These are phyloP conservation scores for Malurus elegans DNA, from an alignment of 2,113 vertebrate species.

Conservation along the genomic window DNA sequence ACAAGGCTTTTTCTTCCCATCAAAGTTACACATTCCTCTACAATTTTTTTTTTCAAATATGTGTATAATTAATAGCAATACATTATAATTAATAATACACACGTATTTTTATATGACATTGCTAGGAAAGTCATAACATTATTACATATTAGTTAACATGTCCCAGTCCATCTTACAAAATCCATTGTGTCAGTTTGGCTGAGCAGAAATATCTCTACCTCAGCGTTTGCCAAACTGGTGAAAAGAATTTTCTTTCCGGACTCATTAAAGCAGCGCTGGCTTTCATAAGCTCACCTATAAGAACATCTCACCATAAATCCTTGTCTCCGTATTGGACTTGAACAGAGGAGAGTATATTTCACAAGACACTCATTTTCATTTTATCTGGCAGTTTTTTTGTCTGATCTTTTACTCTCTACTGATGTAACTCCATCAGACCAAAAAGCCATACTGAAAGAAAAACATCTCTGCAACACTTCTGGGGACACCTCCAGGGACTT, in stretches of 20 bases:
- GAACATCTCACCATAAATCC: background rate
- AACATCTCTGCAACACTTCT: background rate
- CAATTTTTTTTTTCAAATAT: background rate
- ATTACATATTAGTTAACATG: background rate
- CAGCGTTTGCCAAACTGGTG: background rate
- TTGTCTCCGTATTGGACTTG: rapidly evolving
- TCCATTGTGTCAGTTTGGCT: background rate
- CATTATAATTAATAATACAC: background rate
- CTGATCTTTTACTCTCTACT: background rate
- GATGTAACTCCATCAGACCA: background rate
- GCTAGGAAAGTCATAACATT: background rate
- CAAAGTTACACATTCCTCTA: background rate
- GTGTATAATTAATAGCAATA: background rate
- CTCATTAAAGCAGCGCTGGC: background rate
- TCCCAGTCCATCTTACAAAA: background rate
- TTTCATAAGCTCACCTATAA: background rate
- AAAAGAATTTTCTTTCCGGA: background rate
- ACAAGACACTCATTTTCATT: background rate
- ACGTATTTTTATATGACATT: background rate
- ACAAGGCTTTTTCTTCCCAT: background rate
- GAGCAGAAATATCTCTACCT: background rate
- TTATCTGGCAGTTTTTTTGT: background rate
- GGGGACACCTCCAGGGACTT: background rate
- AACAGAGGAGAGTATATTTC: background rate
- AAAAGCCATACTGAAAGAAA: background rate